A percentile compares a stretch with the other conserved stretches of the same genome.
phyloP scores from a whole-genome alignment of 2,888 invertebrate species.

The Isoperla grammatica region DNA sequence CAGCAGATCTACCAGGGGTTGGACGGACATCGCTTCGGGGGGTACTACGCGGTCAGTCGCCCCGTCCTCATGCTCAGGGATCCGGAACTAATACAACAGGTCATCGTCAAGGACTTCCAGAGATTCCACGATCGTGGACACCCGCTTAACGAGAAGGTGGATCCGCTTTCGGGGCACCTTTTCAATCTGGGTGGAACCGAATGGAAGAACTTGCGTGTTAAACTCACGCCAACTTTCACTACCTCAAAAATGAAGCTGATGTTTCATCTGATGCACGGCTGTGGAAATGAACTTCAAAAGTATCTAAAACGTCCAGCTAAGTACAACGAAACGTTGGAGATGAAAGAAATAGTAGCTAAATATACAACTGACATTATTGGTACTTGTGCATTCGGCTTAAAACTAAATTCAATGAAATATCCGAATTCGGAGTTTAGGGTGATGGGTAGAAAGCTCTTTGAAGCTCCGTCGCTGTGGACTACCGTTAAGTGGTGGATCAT shows the following conservation, averaged over 20 bases:
- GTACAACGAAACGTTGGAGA: conserved; percentile 15
- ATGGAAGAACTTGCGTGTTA: conserved; percentile 24
- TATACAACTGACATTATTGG: conserved; percentile 59
- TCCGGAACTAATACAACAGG: conserved; percentile 22
- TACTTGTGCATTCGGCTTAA: conserved; percentile 56
- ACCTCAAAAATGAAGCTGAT: conserved; percentile 29
- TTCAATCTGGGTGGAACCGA: conserved; percentile 20
- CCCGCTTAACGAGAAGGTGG: conserved; percentile 8
- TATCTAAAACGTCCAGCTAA: conserved; percentile 7
- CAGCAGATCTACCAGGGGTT: conserved; percentile 41
- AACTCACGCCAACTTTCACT: conserved; percentile 30
- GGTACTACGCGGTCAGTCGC: conserved; percentile 12
- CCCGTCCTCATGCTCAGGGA: conserved; percentile 22
- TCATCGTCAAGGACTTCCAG: conserved; percentile 24
- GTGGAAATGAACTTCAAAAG: conserved; percentile 18
- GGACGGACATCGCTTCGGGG: conserved; percentile 25
- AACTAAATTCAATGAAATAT: conserved; percentile 53
- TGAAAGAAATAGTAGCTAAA: conserved; percentile 40
- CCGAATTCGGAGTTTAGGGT: conserved; percentile 50
- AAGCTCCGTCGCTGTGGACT: neutral
- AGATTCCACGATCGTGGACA: conserved; percentile 23
- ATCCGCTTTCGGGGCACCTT: conserved; percentile 24
- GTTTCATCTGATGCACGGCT: conserved; percentile 20
- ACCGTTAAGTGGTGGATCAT: conserved; percentile 9
- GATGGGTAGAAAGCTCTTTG: conserved; percentile 37